Base-by-base conservation (phyloP, 37 sponge, comb jelly and placozoan genomes). In the Aphrocallistes beatrix region DNA sequence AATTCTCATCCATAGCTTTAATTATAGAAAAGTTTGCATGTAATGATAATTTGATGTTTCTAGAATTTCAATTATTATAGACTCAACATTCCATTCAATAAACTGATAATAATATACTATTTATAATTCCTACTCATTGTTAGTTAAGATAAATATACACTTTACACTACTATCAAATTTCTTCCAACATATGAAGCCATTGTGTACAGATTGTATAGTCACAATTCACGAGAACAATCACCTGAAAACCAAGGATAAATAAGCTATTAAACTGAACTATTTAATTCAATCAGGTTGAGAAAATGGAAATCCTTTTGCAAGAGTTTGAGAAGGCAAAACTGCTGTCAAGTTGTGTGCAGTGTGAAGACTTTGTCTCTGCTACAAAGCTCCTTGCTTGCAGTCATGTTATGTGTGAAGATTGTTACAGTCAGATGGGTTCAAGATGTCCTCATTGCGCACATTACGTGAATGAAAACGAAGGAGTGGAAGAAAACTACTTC, bases 341-440 rank as follows among this genome's bases (percentile, higher is more conserved):
- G 25, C 75, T 60, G n/a, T 19, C 75, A 28, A 60, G 75, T 60
- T 60, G 75, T 60, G 75, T 60, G 10, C 75, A 60, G n/a, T 60
- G 75, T 28, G 75, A 60, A 60, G 6, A 32, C 3, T 28, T 60
- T 60, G 3, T 6, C n/a, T 19, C 10, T 13, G 8, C 75, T 8
- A 60, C 75, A 19, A 60, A 28, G 21, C 21, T 60, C 3, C 34
- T 60, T 6, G 28, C 75, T 60, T 60, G 75, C 34, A 60, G 75
- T 28, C 75, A 60, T 13, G 21, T 60, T 19, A 8, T 60, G 34
- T 60, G 75, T 60, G 75, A 19, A 60, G 75, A 60, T 13, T 60
- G 75, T 30, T 60, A 60, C 21, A 60, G n/a, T 25, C 6, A 28
- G 3, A 25, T 60, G 34, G 75, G 75, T 6, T 25, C 28, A 25